Base-by-base conservation (phyloP, 2,888 invertebrate species). In the Eupelmus urozonus region DNA sequence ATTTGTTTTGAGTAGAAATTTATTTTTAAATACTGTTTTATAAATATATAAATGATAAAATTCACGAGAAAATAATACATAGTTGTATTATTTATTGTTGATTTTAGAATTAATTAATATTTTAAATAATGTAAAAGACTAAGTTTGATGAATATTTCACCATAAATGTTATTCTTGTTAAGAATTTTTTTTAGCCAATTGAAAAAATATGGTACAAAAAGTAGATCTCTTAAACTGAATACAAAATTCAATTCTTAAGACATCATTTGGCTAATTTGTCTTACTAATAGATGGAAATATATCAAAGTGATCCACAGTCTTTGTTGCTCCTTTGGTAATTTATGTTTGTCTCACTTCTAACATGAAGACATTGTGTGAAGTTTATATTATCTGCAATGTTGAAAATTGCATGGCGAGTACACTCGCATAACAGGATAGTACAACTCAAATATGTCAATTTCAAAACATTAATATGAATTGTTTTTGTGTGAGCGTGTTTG, bases 301-400 rank as follows among this genome's bases (percentile, higher is more conserved):
- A 74, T 66, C 77, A 77, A 74, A 80, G 20, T 80, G 77, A 71
- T 80, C 74, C 60, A 60, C 16, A 53, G 42, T 67, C 60, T 70
- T 69, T 3, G 34, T 66, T 71, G 20, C 16, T 49, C 65, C 42
- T n/a, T 60, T 76, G 59, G 45, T 80, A 60, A 80, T 76, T 69
- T 76, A 76, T 80, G 79, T 80, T 80, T 80, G 73, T 76, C 67
- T 57, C 34, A 76, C 27, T 71, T 67, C 74, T 77, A 80, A 80
- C 80, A 77, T 71, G 20, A 70, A 66, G 53, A 69, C 20, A 42
- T 57, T 72, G 67, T 76, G 72, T 73, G 34, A 72, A 71, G 53
- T 49, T 62, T 71, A 73, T 59, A 65, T 74, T 74, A 73, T 70
- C 34, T 53, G 79, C 72, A 79, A 71, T 55, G 29, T 77, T 59